Evolutionary conservation across 2,888 invertebrate genomes (phyloP), one percentile per base, ranked within the genome.

Genomic region (Dasypogon diadema): DNA sequence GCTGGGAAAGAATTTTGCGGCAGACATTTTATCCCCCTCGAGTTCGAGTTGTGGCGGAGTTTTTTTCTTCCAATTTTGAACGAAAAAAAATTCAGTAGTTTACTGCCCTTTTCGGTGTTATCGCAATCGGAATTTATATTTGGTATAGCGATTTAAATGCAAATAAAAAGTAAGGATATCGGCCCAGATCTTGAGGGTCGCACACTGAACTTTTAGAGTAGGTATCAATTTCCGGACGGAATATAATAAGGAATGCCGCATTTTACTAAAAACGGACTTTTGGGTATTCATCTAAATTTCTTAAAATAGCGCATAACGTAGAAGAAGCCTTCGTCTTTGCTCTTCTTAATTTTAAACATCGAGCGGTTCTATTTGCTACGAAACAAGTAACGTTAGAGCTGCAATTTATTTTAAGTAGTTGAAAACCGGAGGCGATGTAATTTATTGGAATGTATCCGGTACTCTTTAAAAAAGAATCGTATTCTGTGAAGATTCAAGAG

Each of bases 11-110:
- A 24, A 42, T 70, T 68, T 18, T 70, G 21, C 26, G 70, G 70
- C 70, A 70, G 70, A 70, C 70, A 70, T 70, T 54, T 70, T 70
- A 68, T 48, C 26, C 42, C 26, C 65, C 24, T 10, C 56, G 30
- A 42, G 26, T 56, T 56, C 26, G 26, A 30, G 5, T 54, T 54
- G 21, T 10, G 34, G 16, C 48, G 65, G 48, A 42, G 12, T 68
- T 68, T n/a, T 68, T 65, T 42, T 46, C 26, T 14, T 2, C 2
- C 10, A 14, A 22, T n/a, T 26, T 22, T n/a, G 22, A 3, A 2
- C 14, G 34, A 34, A n/a, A n/a, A 3, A 34, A 26, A 16, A 34
- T 16, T 42, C 3, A 12, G n/a, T 42, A 12, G 42, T 42, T 42
- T 12, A 42, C 42, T 42, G 8, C 42, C 30, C 30, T 30, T 30